Evolutionary conservation across 2,797 vertebrate species (phyloP).

Genomic region (Carapus acus): DNA sequence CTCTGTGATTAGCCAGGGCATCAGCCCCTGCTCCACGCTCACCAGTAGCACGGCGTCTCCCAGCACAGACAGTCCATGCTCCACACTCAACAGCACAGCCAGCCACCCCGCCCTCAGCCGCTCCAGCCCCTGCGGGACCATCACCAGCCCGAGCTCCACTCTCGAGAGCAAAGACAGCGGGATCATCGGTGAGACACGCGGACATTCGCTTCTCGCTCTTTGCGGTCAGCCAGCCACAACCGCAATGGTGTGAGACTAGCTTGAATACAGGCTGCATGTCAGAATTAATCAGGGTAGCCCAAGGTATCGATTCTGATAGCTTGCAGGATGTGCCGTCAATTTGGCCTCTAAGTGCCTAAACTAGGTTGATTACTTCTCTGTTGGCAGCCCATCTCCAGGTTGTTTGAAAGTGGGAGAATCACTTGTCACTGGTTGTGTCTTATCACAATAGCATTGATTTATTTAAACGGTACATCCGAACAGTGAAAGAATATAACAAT

Average conservation of each 20-base stretch:
- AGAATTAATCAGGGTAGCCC: no score
- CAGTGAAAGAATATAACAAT: no score
- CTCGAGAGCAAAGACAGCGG: constrained; percentile 99
- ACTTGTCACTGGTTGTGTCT: background rate
- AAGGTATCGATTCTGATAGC: background rate
- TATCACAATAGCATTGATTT: background rate
- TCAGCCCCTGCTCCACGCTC: constrained; percentile 94
- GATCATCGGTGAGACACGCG: constrained; percentile 78
- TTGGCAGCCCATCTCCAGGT: no score
- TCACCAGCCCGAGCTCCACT: constrained; percentile 96
- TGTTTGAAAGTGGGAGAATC: background rate
- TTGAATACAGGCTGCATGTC: no score
- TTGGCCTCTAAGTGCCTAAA: background rate
- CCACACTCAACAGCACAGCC: constrained; percentile 87
- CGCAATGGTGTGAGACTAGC: background rate
- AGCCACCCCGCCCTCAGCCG: constrained; percentile 74
- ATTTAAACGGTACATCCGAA: no score
- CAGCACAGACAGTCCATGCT: constrained; percentile 92
- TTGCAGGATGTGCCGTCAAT: background rate
- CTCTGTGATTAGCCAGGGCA: constrained; percentile 80
- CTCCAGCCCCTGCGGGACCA: constrained; percentile 86
- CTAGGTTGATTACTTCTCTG: background rate
- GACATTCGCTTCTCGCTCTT: background rate
- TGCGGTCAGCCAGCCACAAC: background rate
- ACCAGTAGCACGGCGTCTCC: constrained; percentile 96